Base-by-base conservation (phyloP, 2,888 invertebrate genomes). In the Heliconius erato region DNA sequence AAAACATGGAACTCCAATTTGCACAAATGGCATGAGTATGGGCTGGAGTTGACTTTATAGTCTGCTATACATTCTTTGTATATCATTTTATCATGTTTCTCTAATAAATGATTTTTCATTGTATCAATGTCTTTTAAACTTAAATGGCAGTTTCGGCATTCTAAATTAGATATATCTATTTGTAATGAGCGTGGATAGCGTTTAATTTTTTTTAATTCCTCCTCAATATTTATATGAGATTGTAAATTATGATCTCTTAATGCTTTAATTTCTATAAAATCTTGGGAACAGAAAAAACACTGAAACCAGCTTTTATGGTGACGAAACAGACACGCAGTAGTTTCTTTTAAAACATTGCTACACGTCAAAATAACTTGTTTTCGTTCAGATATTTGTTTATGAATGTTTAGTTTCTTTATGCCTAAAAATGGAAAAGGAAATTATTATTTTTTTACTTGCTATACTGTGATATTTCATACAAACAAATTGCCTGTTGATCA, bases 281-380 rank as follows among this genome's bases (percentile, higher is more conserved):
- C 92, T 86, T 92, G 86, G 3, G 89, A 87, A 85, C 95, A 95
- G 88, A 91, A 95, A 86, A 95, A 95, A 76, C 95, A 95, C 84
- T 92, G 94, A 88, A 95, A 95, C 95, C 95, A 95, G 86, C 95
- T 95, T 67, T 92, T 93, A 86, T 92, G 92, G 84, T 95, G 95
- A 32, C 95, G 88, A 85, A 95, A 95, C 0, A 94, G 94, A 71
- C 95, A 95, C 0, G 95, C 95, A 0, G 94, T 94, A 3, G 94
- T 95, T 78, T 93, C 88, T 80, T 86, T 89, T 0, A 95, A 88
- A 3, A 95, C 89, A 2, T 88, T 90, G 14, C 89, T 88, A 79
- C 94, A 94, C 0, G 95, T 95, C 4, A 91, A 32, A 77, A 91
- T 93, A 6, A 94, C 88, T 0, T 92, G 90, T 86, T 91, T 93